phyloP scores from a whole-genome alignment of 2,113 vertebrate species.

The Phainopepla nitens region DNA sequence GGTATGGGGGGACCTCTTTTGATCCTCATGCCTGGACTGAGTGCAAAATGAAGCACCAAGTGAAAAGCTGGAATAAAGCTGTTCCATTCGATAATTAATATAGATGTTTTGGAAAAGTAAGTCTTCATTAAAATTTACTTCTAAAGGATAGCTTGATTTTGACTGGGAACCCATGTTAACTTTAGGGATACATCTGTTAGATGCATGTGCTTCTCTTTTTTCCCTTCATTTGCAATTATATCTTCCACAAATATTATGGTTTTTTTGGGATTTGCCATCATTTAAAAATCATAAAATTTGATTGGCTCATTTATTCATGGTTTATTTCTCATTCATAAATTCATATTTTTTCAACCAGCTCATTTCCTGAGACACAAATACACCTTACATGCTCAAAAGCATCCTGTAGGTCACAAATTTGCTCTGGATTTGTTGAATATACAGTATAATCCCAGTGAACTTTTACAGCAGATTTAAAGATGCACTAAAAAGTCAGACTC shows the following conservation, averaged over 20 bases:
- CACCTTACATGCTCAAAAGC: background rate
- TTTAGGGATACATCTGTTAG: background rate
- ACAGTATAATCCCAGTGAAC: background rate
- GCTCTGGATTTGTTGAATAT: background rate
- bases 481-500: background rate
- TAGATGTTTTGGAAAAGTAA: background rate
- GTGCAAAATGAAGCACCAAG: background rate
- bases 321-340: slow-evolving; percentile 14
- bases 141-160: background rate
- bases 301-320: background rate
- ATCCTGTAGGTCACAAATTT: background rate
- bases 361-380: slow-evolving; percentile 10
- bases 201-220: background rate
- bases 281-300: slow-evolving; percentile 9
- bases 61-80: slow-evolving; percentile 35
- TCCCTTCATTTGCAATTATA: background rate
- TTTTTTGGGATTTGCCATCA: background rate
- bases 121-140: background rate
- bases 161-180: background rate
- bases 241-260: background rate
- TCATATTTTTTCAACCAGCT: background rate
- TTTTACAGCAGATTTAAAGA: slow-evolving; percentile 34
- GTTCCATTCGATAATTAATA: background rate
- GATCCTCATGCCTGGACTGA: background rate
- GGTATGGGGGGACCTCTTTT: slow-evolving; percentile 45